Evolutionary conservation across 2,113 vertebrate genomes (phyloP).

Genomic region (Pipra filicauda): DNA sequence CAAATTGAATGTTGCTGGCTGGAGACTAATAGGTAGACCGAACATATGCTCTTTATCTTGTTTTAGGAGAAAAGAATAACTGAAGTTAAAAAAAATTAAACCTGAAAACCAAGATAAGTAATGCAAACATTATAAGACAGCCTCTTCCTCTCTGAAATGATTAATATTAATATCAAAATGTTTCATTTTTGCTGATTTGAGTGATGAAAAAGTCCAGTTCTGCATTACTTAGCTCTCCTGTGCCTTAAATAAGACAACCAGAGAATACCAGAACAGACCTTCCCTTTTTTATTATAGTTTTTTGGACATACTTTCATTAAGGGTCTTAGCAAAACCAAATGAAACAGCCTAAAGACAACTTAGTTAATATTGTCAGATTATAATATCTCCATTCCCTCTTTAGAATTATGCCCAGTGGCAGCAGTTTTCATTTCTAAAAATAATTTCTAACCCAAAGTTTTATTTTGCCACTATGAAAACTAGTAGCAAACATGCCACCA

Average conservation of each 20-base stretch:
- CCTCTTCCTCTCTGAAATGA: not conserved
- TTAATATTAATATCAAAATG: not conserved
- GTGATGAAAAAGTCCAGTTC: not conserved
- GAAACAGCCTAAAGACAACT: not conserved
- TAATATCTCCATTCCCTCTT: not conserved
- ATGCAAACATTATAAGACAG: not conserved
- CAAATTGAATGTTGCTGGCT: not conserved
- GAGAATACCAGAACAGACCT: not conserved
- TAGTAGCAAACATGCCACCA: not conserved
- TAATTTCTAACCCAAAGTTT: not conserved
- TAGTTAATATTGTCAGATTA: not conserved
- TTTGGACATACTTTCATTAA: not conserved
- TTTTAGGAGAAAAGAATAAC: not conserved
- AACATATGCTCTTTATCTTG: not conserved
- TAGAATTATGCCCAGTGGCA: not conserved
- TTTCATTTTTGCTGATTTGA: not conserved
- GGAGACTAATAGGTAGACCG: not conserved
- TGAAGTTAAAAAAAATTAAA: not conserved
- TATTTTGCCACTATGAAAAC: not conserved
- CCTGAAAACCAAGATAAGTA: not conserved
- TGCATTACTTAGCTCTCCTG: not conserved
- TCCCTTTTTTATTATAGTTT: not conserved
- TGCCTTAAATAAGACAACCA: not conserved
- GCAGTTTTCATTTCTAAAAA: not conserved
- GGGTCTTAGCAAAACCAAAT: not conserved